A percentile compares a stretch with the other conserved stretches of the same genome.
These are phyloP conservation scores for Epistrophella euchroma DNA, from an alignment of 2,888 invertebrate genomes.

Conservation along the genomic window DNA sequence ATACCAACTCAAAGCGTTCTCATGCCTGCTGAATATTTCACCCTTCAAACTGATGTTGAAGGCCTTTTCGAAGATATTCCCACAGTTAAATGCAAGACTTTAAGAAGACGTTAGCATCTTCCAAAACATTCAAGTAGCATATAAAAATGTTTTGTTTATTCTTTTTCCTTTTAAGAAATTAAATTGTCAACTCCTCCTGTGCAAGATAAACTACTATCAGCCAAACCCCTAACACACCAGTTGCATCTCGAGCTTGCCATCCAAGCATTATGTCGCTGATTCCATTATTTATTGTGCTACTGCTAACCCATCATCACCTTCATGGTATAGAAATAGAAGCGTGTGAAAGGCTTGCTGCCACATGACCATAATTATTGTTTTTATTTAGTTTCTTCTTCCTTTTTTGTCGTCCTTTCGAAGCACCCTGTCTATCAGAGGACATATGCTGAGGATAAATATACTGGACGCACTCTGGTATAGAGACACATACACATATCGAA, in stretches of 20 bases:
- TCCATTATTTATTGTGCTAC: conserved; percentile 69
- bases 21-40: no score
- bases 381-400: background rate
- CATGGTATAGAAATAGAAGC: conserved; percentile 52
- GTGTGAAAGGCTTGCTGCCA: conserved; percentile 28
- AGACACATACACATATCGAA: conserved; percentile 41
- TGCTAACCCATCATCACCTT: conserved; percentile 72
- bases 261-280: conserved; percentile 64
- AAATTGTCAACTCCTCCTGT: conserved; percentile 67
- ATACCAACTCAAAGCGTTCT: no score
- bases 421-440: conserved; percentile 49
- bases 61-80: background rate
- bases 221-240: conserved; percentile 46
- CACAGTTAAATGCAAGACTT: background rate
- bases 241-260: conserved; percentile 54
- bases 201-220: conserved; percentile 59
- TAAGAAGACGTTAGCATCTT: conserved; percentile 4
- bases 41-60: no score
- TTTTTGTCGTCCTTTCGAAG: conserved; percentile 34
- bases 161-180: conserved; percentile 18
- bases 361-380: conserved; percentile 35
- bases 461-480: background rate
- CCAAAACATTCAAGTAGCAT: conserved; percentile 3
- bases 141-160: background rate
- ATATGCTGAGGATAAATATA: conserved; percentile 16